Evolutionary conservation across 2,797 vertebrate genomes (phyloP).

Genomic region (Cryptoblepharus egeriae): DNA sequence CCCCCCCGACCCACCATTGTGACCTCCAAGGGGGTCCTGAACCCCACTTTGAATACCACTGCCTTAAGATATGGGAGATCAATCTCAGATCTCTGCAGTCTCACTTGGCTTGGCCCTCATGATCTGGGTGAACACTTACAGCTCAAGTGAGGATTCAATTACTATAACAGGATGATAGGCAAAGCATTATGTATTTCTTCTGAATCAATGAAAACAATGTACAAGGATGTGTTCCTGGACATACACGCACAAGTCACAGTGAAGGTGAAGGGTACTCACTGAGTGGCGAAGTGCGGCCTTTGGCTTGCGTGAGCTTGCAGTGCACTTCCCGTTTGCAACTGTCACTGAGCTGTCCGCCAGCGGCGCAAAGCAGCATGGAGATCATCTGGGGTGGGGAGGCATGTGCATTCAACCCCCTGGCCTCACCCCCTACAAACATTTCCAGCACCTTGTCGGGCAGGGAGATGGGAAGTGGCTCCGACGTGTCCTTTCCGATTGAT

Average conservation of each 20-base stretch:
- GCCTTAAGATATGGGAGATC: too few relatives aligned
- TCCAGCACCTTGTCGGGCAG: conserved; percentile 82
- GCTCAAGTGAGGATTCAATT: too few relatives aligned
- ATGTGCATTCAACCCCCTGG: conserved; percentile 19
- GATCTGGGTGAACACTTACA: too few relatives aligned
- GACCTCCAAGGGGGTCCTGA: too few relatives aligned
- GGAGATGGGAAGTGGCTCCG: conserved; percentile 78
- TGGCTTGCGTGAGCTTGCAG: conserved; percentile 71
- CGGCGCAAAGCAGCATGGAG: conserved; percentile 79
- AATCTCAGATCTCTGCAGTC: too few relatives aligned
- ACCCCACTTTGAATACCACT: too few relatives aligned
- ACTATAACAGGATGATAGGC: too few relatives aligned
- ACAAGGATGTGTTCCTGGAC: background rate
- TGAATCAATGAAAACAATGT: background rate
- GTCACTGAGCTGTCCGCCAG: conserved; percentile 78
- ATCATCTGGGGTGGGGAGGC: conserved; percentile 77
- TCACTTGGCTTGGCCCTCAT: too few relatives aligned
- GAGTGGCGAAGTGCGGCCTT: conserved; percentile 36
- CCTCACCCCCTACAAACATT: conserved; percentile 77
- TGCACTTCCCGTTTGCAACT: conserved; percentile 77
- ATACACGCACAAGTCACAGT: background rate
- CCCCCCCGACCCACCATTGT: too few relatives aligned
- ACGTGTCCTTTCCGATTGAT: conserved; percentile 74
- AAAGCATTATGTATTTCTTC: too few relatives aligned
- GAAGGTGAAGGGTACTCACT: conserved; percentile 39